These are phyloP conservation scores for Amniataba percoides DNA, from an alignment of 2,797 vertebrate genomes.

Conservation along the genomic window DNA sequence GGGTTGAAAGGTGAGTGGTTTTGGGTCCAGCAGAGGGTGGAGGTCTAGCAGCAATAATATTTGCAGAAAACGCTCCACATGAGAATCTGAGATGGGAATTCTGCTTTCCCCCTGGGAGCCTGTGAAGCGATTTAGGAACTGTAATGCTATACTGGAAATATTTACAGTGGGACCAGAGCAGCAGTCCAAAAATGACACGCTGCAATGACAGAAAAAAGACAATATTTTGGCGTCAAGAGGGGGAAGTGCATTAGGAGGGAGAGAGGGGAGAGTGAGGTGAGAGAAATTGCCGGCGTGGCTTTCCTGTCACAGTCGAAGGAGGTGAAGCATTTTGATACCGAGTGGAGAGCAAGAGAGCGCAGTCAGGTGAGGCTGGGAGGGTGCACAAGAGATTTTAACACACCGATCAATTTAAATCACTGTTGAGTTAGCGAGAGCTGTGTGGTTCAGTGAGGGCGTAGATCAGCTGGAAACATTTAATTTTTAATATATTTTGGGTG, in stretches of 20 bases:
- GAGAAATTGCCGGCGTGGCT: slow-evolving; percentile 14
- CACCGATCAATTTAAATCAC: slow-evolving; percentile 37
- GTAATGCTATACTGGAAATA: slow-evolving; percentile 80
- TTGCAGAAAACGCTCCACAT: slow-evolving; percentile 65
- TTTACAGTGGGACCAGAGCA: slow-evolving; percentile 73
- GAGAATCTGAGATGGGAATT: slow-evolving; percentile 80
- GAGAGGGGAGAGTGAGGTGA: neutral
- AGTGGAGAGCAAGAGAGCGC: slow-evolving; percentile 22
- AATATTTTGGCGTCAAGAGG: slow-evolving; percentile 55
- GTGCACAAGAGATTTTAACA: slow-evolving; percentile 17
- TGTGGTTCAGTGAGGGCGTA: slow-evolving; percentile 59
- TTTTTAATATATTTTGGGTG: slow-evolving; percentile 2
- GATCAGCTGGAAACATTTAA: slow-evolving; percentile 24
- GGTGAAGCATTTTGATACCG: slow-evolving; percentile 38
- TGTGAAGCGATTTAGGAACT: slow-evolving; percentile 68
- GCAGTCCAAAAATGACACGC: slow-evolving; percentile 59
- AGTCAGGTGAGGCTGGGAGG: slow-evolving; percentile 45
- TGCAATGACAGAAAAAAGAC: slow-evolving; percentile 54
- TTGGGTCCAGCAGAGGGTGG: slow-evolving; percentile 59
- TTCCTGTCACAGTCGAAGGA: slow-evolving; percentile 4
- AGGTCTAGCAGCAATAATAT: slow-evolving; percentile 75
- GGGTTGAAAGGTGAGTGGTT: slow-evolving; percentile 55
- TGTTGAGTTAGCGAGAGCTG: slow-evolving; percentile 43
- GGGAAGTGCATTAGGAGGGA: neutral
- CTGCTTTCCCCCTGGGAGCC: slow-evolving; percentile 66